These are phyloP conservation scores for Paracanthobrama guichenoti DNA, from an alignment of 2,113 vertebrate species.

Conservation along the genomic window DNA sequence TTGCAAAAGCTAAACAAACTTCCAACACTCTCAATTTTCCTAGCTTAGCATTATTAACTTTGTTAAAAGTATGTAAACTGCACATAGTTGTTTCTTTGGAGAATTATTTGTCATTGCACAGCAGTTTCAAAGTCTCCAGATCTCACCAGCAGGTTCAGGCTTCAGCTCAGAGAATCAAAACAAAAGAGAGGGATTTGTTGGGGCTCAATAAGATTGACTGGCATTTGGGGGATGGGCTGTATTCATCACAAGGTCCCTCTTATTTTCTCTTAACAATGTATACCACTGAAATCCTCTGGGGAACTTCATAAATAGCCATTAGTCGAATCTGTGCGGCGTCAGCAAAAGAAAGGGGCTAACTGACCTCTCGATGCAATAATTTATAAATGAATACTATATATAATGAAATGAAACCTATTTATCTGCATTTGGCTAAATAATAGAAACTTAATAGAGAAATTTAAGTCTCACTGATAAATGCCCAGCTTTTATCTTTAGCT, in stretches of 20 bases:
- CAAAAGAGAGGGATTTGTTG: slow-evolving; percentile 11
- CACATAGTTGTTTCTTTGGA: not conserved
- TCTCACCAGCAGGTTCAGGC: not conserved
- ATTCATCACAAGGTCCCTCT: slow-evolving; percentile 18
- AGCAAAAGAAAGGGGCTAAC: not conserved
- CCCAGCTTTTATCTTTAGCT: not conserved
- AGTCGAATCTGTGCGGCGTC: not conserved
- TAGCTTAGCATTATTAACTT: not conserved
- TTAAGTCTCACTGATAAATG: not conserved
- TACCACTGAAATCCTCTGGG: slow-evolving; percentile 6
- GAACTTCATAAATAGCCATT: slow-evolving; percentile 6
- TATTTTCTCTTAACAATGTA: slow-evolving; percentile 24
- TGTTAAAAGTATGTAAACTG: not conserved
- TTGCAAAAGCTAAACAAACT: too few species aligned
- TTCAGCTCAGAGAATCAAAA: slow-evolving; percentile 4
- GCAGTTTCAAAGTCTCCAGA: not conserved
- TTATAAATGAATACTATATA: not conserved
- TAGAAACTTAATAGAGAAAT: not conserved
- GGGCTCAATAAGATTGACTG: slow-evolving; percentile 22
- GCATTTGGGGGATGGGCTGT: slow-evolving; percentile 34
- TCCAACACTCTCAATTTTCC: not conserved
- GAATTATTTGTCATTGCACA: not conserved
- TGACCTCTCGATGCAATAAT: not conserved
- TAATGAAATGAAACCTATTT: not conserved
- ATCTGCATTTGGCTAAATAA: not conserved